Evolutionary conservation across 2,797 vertebrate genomes (phyloP), one percentile per base, ranked within the genome.

Genomic region (Sebastes hubbsi): DNA sequence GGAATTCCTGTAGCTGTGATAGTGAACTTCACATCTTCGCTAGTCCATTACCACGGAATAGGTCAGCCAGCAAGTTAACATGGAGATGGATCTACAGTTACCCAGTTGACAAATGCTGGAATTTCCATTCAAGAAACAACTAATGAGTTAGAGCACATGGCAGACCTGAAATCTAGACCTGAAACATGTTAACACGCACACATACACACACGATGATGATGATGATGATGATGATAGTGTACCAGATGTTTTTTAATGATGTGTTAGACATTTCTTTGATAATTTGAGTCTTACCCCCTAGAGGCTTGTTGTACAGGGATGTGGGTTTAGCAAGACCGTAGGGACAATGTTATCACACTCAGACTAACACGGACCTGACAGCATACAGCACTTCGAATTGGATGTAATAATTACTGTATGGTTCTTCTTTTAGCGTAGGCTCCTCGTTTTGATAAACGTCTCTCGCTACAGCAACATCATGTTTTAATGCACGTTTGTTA

Each of bases 161-260:
- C 52, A n/a, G 22, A 65, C 29, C 24, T 42, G 55, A 52, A 49
- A 66, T 65, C 36, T 25, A 66, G 65, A 52, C 64, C 42, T 24
- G n/a, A 61, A 54, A 54, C 18, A 61, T 3, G n/a, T 11, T 25
- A 9, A 32, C 13, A 62, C 60, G 13, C 60, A 32, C 30, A 24
- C 36, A 65, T 29, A 66, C 38, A 32, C 32, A 62, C 25, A 34
- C 27, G 9, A 65, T 42, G 42, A 46, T 67, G 67, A 64, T 20
- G 25, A 38, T 20, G 25, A 38, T 61, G 30, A 64, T 67, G 67
- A 64, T n/a, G 27, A 42, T 62, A 32, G 29, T 61, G 24, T 49
- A 12, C n/a, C 61, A 71, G 63, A 78, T 77, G 69, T 77, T 75
- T 79, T 69, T 64, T 64, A 77, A 78, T 78, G 58, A 88, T 77